Conservation (phyloP, 2,113 vertebrate species). For the Tylochromis polylepis region DNA sequence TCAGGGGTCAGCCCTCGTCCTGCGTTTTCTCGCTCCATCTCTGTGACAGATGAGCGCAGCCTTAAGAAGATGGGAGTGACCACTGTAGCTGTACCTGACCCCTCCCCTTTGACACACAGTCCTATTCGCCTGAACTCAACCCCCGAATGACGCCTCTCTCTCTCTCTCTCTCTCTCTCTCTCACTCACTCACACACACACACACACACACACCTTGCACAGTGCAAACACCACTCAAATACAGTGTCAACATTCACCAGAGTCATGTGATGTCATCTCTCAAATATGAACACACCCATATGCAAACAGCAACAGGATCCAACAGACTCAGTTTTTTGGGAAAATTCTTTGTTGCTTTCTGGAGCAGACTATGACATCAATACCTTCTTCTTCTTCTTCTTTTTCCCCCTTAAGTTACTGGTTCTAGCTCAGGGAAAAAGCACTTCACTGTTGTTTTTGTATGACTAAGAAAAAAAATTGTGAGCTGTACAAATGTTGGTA, state of each 20-base stretch:
- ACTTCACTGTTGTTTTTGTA: neutral
- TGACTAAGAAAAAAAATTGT: neutral
- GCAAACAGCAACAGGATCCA: neutral
- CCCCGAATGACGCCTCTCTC: constrained; percentile 51
- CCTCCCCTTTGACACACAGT: constrained; percentile 5
- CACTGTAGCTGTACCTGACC: constrained; percentile 38
- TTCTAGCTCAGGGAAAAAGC: neutral
- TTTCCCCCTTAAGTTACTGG: neutral
- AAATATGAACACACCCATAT: neutral
- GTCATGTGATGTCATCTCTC: neutral
- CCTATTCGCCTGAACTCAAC: constrained; percentile 61
- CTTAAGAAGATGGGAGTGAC: constrained; percentile 73
- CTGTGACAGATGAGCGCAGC: constrained; percentile 70
- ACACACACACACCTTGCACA: neutral
- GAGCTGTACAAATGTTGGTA: neutral
- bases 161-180: neutral
- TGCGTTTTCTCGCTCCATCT: constrained; percentile 68
- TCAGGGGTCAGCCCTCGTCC: constrained; percentile 31
- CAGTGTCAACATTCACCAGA: neutral
- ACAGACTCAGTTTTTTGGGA: neutral
- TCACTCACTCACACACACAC: neutral
- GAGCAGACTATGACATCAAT: neutral
- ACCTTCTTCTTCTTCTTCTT: neutral
- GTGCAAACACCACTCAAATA: neutral
- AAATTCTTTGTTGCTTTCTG: neutral